phyloP scores from a whole-genome alignment of 2,797 vertebrate genomes.

The Thalassophryne amazonica region DNA sequence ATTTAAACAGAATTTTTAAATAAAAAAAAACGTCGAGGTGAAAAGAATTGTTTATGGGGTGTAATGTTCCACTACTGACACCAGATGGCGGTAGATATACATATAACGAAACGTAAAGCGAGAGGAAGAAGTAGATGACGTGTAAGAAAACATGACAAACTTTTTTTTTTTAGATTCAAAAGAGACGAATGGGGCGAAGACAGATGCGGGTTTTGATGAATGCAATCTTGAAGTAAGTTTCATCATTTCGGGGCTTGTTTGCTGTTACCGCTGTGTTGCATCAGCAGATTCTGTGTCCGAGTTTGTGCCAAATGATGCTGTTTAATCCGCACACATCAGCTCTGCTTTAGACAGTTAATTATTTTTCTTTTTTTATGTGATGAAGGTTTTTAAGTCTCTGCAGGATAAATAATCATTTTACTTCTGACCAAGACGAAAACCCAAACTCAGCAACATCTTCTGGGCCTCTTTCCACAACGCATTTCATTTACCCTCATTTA shows the following conservation, averaged over 20 bases:
- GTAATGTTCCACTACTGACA: slow-evolving; percentile 10
- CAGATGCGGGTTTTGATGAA: not conserved
- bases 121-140: too few species aligned
- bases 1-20: not conserved
- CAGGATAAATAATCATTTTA: too few species aligned
- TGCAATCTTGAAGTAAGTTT: slow-evolving; percentile 13
- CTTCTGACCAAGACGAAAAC: too few species aligned
- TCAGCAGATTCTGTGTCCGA: slow-evolving; percentile 19
- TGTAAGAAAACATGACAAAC: too few species aligned
- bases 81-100: slow-evolving; percentile 48
- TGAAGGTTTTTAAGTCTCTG: too few species aligned
- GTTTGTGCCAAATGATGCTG: not conserved
- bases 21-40: not conserved
- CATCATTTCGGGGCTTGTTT: slow-evolving; percentile 22
- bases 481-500: too few species aligned
- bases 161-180: too few species aligned
- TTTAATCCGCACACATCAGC: not conserved
- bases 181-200: slow-evolving; percentile 4
- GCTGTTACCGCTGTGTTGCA: slow-evolving; percentile 45
- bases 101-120: too few species aligned
- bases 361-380: too few species aligned
- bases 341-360: too few species aligned
- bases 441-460: too few species aligned
- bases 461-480: too few species aligned
- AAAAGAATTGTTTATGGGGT: not conserved